These are phyloP conservation scores for Leptura quadrifasciata DNA, from an alignment of 2,888 invertebrate species.

Conservation along the genomic window DNA sequence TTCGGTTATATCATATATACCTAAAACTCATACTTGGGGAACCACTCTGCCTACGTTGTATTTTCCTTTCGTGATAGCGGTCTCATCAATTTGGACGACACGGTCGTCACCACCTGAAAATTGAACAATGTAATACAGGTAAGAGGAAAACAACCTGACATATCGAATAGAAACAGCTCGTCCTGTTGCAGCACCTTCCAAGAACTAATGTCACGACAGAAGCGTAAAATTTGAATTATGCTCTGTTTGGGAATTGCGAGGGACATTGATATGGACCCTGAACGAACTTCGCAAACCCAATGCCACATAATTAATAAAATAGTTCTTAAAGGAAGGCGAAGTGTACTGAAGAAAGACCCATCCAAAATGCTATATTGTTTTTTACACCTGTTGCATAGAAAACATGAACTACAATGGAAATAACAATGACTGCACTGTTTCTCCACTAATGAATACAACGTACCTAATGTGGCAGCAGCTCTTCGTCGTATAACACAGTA, in stretches of 20 bases:
- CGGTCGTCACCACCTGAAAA: neutral
- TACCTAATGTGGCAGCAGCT: too few relatives aligned
- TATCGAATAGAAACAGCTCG: neutral
- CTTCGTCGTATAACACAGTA: too few relatives aligned
- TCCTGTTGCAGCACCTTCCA: neutral
- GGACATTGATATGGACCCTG: neutral
- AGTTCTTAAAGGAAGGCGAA: neutral
- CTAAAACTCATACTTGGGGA: neutral
- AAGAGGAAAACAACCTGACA: too few relatives aligned
- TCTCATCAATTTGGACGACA: slow-evolving; percentile 3
- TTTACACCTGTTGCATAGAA: neutral
- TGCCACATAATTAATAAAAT: neutral
- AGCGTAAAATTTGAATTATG: neutral
- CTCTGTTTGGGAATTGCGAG: neutral
- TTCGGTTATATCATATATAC: neutral
- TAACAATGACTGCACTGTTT: too few relatives aligned
- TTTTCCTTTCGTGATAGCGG: neutral
- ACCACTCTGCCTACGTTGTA: neutral
- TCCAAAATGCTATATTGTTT: neutral
- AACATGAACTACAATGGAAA: neutral
- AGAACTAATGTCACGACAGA: neutral
- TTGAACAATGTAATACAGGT: neutral
- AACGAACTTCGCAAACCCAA: neutral
- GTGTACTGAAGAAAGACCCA: neutral
- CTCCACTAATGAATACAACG: too few relatives aligned